Evolutionary conservation across 2,888 invertebrate genomes (phyloP), one percentile per base, ranked within the genome.

Genomic region (Fissipunctia ypsillon): DNA sequence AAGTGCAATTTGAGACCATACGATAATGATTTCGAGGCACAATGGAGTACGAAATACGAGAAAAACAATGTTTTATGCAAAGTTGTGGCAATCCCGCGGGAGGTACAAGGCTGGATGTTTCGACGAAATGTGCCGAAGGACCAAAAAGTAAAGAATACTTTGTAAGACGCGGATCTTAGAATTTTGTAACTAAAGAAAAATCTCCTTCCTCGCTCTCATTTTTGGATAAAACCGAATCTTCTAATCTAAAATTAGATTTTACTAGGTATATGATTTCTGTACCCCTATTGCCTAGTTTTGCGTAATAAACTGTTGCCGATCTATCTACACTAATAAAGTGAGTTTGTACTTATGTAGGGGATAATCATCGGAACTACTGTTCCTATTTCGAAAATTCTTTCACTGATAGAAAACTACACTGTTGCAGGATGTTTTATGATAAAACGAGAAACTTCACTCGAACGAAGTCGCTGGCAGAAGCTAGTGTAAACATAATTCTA

Each of bases 1-100:
- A 73, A 66, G 64, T 68, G 72, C 60, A 80, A 73, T 78, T 71
- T 69, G 73, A 76, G 25, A 78, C 50, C 67, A 60, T 41, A 77
- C 77, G 25, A 41, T 66, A 66, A 77, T 57, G 31, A 81, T 43
- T 48, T 54, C 12, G 45, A 35, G n/a, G 45, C 31, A 69, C 65
- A 57, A 69, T 69, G 69, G 50, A 43, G 45, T 4, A 19, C 50
- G 31, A 45, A 76, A 69, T 76, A 69, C 25, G 54, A 54, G 54
- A 14, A 31, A 60, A 50, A 54, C 41, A 54, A 48, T 66, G 35
- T 68, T 66, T 28, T 28, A 50, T 64, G 38, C 35, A 45, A 31
- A 77, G 35, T 48, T 63, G 25, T 45, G n/a, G 45, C 0, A 25
- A 22, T 41, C 45, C 35, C 22, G 16, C 16, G 35, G 52, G n/a